Evolutionary conservation across 2,113 vertebrate species (phyloP), one percentile per base, ranked within the genome.

Genomic region (Saccopteryx leptura): DNA sequence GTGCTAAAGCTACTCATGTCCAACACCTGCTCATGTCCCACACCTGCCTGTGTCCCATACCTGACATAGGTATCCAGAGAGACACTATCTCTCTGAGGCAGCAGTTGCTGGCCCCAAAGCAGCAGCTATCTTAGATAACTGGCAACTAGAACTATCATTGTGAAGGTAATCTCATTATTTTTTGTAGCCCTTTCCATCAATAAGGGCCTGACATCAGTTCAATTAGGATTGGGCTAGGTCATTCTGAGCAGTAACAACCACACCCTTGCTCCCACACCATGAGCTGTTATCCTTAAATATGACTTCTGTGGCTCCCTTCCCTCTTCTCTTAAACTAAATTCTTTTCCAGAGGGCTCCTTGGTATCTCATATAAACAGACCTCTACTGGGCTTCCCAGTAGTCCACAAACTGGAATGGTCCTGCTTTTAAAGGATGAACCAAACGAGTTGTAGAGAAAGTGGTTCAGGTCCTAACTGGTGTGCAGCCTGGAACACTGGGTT

Each of bases 121-220:
- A 52, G 61, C 28, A 82, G 50, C 50, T 60, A 2, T 66, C 23
- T 61, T 66, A 60, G 23, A 28, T 17, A 65, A 65, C 33, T 52
- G n/a, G 31, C 11, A 11, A 18, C 89, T 31, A 23, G 39, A 39
- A 24, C 61, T n/a, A 63, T 56, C 39, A 31, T 6, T 68, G 63
- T n/a, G n/a, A 94, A 94, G 31, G 14, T 96, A 23, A n/a, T 58
- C 11, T 63, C 91, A 39, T 68, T 63, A 83, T 28, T 52, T 82
- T 33, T 46, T 71, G 4, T 78, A 78, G 24, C 12, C 58, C 17
- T 89, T 72, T 21, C 71, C n/a, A 56, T 5, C 39, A 69, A 60
- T 76, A 86, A 75, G 39, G 13, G 52, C 80, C 74, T 69, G 71
- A n/a, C 46, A n/a, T 46, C 75, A 82, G 68, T 26, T 28, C 26